Conservation (phyloP, 2,888 invertebrate genomes). For the Troides oblongomaculatus region DNA sequence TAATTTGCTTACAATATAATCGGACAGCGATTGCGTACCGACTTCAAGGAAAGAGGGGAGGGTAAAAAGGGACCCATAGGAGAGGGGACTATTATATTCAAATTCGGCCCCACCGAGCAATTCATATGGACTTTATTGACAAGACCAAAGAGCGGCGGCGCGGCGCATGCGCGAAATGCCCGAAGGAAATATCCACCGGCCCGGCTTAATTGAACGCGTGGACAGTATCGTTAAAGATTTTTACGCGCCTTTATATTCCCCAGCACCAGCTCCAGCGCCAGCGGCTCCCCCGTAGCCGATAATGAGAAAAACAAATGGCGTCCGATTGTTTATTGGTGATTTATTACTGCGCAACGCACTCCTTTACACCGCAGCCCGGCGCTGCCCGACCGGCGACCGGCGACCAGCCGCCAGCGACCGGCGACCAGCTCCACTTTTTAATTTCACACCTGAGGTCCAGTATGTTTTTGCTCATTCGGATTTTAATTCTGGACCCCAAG, state of each 20-base stretch:
- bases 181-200: constrained; percentile 59
- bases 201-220: constrained; percentile 68
- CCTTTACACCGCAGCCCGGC: constrained; percentile 9
- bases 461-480: constrained; percentile 9
- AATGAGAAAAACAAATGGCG: constrained; percentile 33
- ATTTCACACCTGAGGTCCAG: not conserved
- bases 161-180: constrained; percentile 60
- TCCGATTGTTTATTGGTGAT: constrained; percentile 17
- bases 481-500: not conserved
- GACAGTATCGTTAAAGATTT: constrained; percentile 72
- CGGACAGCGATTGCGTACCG: constrained; percentile 70
- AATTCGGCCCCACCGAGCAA: constrained; percentile 74
- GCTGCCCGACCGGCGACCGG: not conserved
- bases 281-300: constrained; percentile 2
- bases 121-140: constrained; percentile 80
- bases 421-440: constrained; percentile 8
- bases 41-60: constrained; percentile 60
- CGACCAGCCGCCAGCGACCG: too few relatives aligned
- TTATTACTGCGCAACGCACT: constrained; percentile 19
- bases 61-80: constrained; percentile 69
- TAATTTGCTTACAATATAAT: constrained; percentile 81
- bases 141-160: constrained; percentile 57
- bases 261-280: not conserved
- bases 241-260: constrained; percentile 38
- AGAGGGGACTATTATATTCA: constrained; percentile 75